Evolutionary conservation across 2,888 invertebrate species (phyloP), one percentile per base, ranked within the genome.

Genomic region (Tipula lateralis): DNA sequence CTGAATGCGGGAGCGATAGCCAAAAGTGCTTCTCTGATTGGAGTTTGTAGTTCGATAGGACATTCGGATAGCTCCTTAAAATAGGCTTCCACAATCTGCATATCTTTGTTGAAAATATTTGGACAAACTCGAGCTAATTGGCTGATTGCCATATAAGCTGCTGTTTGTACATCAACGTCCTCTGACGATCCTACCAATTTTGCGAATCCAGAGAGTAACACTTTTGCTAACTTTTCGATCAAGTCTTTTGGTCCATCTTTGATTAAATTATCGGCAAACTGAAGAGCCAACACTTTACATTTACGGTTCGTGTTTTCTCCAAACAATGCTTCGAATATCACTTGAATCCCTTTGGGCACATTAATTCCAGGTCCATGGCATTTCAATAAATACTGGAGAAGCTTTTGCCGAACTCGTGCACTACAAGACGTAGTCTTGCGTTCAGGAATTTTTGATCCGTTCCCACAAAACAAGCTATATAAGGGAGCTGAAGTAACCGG

Each of bases 311-410:
- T 96, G 87, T 95, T 95, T 2, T 92, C 92, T 32, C 96, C 97
- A 89, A 95, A 97, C 12, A 98, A 91, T 2, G 96, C 95, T 87
- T 97, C 96, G 90, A 97, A 97, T 84, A 97, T 94, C 50, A 96
- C 95, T 94, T 96, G 96, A 85, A 97, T 95, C 86, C 95, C 95
- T 84, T 94, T 94, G 6, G 96, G 96, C 85, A 95, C 93, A 88
- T 94, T 92, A 85, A 95, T 94, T 1, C 93, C 95, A 12, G 92
- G 91, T 80, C 94, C 94, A 0, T 93, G 93, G 3, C 94, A 93
- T 87, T 93, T 94, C 86, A 96, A 93, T 84, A 98, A 91, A 91
- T 96, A 95, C 86, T 96, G 95, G 86, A 98, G 92, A 39, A 98
- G 90, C 90, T 97, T 97, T 85, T 97, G 92, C 36, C 97, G 93